These are phyloP conservation scores for Sylvia atricapilla DNA, from an alignment of 2,113 vertebrate genomes.

Conservation along the genomic window DNA sequence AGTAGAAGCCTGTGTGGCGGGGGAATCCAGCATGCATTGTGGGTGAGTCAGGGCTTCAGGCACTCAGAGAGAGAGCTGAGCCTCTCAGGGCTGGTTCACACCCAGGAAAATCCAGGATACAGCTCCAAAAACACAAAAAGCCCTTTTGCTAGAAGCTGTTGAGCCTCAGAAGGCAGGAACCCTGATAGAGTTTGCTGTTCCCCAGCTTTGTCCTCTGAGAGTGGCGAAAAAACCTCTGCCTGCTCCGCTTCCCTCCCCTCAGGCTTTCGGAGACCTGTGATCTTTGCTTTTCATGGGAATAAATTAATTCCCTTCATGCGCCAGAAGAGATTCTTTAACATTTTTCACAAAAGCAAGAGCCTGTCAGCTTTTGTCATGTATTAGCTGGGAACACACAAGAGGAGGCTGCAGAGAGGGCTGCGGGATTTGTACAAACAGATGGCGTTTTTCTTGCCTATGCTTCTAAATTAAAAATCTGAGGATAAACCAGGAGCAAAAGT, in stretches of 20 bases:
- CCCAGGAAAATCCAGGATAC: neutral
- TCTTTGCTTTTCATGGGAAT: neutral
- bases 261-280: neutral
- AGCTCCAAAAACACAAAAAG: neutral
- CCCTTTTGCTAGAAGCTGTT: neutral
- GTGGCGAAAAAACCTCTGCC: neutral
- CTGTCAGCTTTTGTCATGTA: conserved; percentile 23
- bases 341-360: conserved; percentile 7
- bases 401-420: neutral
- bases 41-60: neutral
- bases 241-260: neutral
- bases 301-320: neutral
- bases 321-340: conserved; percentile 16
- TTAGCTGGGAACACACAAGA: neutral
- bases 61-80: neutral
- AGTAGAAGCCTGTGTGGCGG: neutral
- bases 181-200: neutral
- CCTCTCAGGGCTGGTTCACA: neutral
- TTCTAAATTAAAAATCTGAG: conserved; percentile 49
- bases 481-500: conserved; percentile 24
- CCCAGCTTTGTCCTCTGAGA: neutral
- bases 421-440: conserved; percentile 40
- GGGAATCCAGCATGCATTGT: neutral
- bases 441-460: conserved; percentile 42
- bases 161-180: neutral